Percentiles rank a stretch among this genome's conserved stretches.
Conservation (phyloP, 2,113 vertebrate species). For the Plotosus lineatus region DNA sequence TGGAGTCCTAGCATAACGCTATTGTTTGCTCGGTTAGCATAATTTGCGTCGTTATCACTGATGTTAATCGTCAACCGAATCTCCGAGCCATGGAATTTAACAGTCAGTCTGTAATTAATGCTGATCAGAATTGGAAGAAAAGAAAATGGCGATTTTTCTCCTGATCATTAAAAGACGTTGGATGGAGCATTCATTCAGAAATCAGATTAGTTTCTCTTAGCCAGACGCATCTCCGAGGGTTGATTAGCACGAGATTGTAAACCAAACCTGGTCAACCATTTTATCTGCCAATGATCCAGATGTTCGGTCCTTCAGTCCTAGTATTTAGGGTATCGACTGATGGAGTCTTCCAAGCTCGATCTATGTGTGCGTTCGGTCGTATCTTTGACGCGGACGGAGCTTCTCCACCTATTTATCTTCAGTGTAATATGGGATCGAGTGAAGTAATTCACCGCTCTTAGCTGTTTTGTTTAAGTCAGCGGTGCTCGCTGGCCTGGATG, state of each 20-base stretch:
- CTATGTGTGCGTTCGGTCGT: neutral
- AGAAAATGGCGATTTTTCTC: neutral
- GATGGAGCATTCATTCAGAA: neutral
- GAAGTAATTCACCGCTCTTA: neutral
- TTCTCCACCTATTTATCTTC: neutral
- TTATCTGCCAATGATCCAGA: constrained; percentile 27
- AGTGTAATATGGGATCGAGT: neutral
- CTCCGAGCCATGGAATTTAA: neutral
- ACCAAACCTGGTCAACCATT: constrained; percentile 50
- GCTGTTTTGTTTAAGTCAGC: neutral
- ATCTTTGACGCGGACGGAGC: neutral
- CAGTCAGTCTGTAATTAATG: neutral
- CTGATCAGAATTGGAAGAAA: neutral
- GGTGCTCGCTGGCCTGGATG: neutral
- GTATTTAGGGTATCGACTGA: neutral
- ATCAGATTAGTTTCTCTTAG: neutral
- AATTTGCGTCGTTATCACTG: constrained; percentile 37
- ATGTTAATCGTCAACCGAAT: constrained; percentile 40
- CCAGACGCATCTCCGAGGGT: neutral
- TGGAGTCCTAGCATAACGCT: constrained; percentile 19
- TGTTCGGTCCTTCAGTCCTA: neutral
- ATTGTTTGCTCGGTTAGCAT: constrained; percentile 13
- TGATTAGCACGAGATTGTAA: neutral
- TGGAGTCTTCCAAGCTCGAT: neutral
- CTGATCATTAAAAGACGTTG: neutral